phyloP scores from a whole-genome alignment of 2,113 vertebrate genomes.

The Gymnobelideus leadbeateri region DNA sequence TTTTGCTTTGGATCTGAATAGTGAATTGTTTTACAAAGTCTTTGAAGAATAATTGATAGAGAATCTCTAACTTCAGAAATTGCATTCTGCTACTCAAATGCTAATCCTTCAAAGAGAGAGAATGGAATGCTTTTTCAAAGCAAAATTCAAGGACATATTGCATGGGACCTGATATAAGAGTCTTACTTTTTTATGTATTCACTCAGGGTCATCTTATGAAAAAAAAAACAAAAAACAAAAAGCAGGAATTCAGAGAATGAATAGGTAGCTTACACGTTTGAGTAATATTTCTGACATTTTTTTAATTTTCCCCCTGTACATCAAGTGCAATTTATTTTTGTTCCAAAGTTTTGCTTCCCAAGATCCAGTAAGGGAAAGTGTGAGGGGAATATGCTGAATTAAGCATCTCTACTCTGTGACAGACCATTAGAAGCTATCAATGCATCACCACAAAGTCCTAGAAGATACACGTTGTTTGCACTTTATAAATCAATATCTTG shows the following conservation, averaged over 20 bases:
- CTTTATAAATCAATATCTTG: conserved; percentile 51
- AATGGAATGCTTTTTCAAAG: neutral
- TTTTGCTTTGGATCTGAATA: conserved; percentile 20
- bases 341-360: conserved; percentile 35
- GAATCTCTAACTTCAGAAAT: neutral
- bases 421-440: conserved; percentile 27
- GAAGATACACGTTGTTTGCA: conserved; percentile 53
- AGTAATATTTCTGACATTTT: conserved; percentile 44
- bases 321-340: conserved; percentile 68
- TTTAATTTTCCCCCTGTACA: conserved; percentile 70
- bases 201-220: neutral
- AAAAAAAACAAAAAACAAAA: too few species aligned
- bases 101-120: conserved; percentile 14
- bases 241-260: neutral
- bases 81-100: neutral
- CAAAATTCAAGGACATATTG: neutral
- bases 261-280: neutral
- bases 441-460: conserved; percentile 28
- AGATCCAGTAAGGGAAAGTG: conserved; percentile 46
- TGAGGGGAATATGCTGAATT: conserved; percentile 55
- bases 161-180: neutral
- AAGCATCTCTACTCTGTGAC: conserved; percentile 40
- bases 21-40: neutral
- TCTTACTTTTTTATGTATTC: neutral
- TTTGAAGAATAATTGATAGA: neutral